These are phyloP conservation scores for Tetragonula clypearis DNA, from an alignment of 1,140 invertebrate genomes.

Conservation along the genomic window DNA sequence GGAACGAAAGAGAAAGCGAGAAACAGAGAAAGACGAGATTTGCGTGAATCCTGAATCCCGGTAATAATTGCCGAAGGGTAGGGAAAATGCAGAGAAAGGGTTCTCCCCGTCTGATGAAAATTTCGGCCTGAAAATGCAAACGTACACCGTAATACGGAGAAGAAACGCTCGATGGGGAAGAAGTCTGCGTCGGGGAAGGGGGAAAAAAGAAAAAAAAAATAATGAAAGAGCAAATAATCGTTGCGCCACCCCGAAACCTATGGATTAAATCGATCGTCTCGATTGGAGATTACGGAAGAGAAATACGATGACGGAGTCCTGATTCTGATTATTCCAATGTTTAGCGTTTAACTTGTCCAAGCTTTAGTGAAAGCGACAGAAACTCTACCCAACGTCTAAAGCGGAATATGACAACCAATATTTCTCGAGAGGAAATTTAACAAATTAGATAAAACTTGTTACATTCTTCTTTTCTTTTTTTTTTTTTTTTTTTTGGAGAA, in stretches of 20 bases:
- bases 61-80: slow-evolving; percentile 59
- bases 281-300: neutral
- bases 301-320: neutral
- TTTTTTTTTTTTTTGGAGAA: too few relatives aligned
- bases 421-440: too few relatives aligned
- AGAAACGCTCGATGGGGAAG: neutral
- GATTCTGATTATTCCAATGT: neutral
- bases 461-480: too few relatives aligned
- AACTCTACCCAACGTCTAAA: too few relatives aligned
- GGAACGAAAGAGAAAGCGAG: slow-evolving; percentile 42
- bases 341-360: neutral
- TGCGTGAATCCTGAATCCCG: slow-evolving; percentile 57
- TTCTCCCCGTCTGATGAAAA: slow-evolving; percentile 56
- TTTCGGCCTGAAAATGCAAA: slow-evolving; percentile 49
- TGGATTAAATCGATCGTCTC: neutral
- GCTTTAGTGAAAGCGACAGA: too few relatives aligned
- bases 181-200: neutral
- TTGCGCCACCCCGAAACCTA: neutral
- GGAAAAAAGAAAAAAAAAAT: too few relatives aligned
- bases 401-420: too few relatives aligned
- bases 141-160: slow-evolving; percentile 1
- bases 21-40: slow-evolving; percentile 51
- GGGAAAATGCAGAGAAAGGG: slow-evolving; percentile 53
- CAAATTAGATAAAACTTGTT: too few relatives aligned
- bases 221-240: neutral